Base-by-base conservation (phyloP, 2,113 vertebrate genomes). In the Coryphaenoides rupestris region DNA sequence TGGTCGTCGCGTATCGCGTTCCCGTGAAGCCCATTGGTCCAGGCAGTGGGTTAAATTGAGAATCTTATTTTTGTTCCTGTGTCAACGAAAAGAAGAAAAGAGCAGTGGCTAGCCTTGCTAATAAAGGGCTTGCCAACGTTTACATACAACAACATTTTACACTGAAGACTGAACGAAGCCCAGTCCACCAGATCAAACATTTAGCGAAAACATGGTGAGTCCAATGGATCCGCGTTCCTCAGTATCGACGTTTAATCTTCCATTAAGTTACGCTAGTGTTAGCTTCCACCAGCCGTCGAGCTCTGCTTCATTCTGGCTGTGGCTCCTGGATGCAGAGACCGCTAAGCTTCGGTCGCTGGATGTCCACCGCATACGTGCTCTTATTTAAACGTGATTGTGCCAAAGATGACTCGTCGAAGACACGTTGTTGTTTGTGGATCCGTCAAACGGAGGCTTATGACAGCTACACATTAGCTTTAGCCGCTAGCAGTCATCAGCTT, bases 1-100 rank as follows among this genome's bases (percentile, higher is more conserved):
- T 2, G 4, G 4, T 19, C 57, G 0, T 54, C 49, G 79, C 77
- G 77, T 70, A 0, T 2, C 1, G 3, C 0, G 9, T 61, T 58
- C 47, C 46, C 22, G 21, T n/a, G 19, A 33, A 17, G 33, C 47
- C 53, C 58, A 90, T 91, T 90, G 91, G 91, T 61, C 58, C 1
- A 2, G 4, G 6, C 21, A 28, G 21, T 63, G 75, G 76, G 76
- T 82, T 84, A 70, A 78, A 79, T 55, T 28, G 77, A 62, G 63
- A 63, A 75, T 83, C 73, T 79, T 91, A 89, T 89, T 89, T 91
- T 89, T 91, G 90, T 91, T 92, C 87, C 91, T 90, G 89, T 90
- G 88, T 90, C 87, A 88, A 87, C 80, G 76, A 78, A 83, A 82
- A 75, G 72, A 85, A 82, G 76, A 86, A 84, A 84, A 77, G 72